A percentile compares a stretch with the other conserved stretches of the same genome.
Evolutionary conservation across 2,888 invertebrate species (phyloP).

Genomic region (Nomada ruficornis): DNA sequence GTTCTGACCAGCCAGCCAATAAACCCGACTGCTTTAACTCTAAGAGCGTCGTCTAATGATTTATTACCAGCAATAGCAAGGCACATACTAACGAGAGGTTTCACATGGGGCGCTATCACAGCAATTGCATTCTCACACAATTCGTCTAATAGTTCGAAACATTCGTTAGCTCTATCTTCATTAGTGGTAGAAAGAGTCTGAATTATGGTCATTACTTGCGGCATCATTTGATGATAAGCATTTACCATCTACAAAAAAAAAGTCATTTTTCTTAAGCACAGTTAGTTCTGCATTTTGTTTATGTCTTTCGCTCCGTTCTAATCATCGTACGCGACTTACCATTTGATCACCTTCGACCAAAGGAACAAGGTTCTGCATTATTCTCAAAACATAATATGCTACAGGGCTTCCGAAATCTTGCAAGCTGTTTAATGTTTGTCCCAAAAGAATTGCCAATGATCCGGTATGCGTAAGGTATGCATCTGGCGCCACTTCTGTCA

Average conservation of each 20-base stretch:
- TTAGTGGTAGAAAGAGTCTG: conserved; percentile 86
- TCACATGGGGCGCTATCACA: conserved; percentile 88
- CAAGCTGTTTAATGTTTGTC: conserved; percentile 85
- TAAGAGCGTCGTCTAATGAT: conserved; percentile 86
- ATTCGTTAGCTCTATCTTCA: conserved; percentile 87
- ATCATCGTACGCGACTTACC: conserved; percentile 82
- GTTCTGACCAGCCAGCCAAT: conserved; percentile 88
- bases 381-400: conserved; percentile 87
- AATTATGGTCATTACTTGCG: conserved; percentile 87
- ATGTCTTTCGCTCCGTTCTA: neutral
- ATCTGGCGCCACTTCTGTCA: conserved; percentile 89
- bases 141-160: conserved; percentile 88
- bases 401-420: conserved; percentile 84
- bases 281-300: neutral
- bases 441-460: conserved; percentile 85
- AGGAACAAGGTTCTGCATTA: conserved; percentile 88
- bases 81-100: conserved; percentile 88
- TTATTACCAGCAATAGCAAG: conserved; percentile 87
- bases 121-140: conserved; percentile 87
- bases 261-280: conserved; percentile 11
- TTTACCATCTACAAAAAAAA: conserved; percentile 84
- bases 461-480: conserved; percentile 89
- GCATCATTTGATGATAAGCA: conserved; percentile 87
- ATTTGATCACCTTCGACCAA: conserved; percentile 88
- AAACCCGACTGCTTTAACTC: conserved; percentile 89